Percentiles rank a stretch among this genome's conserved stretches.
These are phyloP conservation scores for Bimastos eiseni DNA, from an alignment of 2,888 invertebrate genomes.

Conservation along the genomic window DNA sequence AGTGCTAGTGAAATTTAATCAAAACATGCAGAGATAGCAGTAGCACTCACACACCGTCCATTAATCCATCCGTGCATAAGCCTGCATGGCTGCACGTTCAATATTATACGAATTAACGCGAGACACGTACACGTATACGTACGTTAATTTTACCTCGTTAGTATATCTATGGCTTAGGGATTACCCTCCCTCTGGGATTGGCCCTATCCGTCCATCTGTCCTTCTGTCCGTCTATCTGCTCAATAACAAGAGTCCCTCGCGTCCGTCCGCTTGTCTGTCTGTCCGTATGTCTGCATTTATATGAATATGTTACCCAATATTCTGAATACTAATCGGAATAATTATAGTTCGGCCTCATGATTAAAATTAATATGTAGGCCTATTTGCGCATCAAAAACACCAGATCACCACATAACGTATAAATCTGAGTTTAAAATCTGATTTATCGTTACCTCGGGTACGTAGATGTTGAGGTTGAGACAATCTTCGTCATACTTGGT, in stretches of 20 bases:
- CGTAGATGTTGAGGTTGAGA: constrained; percentile 39
- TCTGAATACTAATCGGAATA: not conserved
- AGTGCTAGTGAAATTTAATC: not conserved
- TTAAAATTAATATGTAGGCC: not conserved
- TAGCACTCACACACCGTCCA: not conserved
- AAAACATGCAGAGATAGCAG: too few species aligned
- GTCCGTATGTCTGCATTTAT: not conserved
- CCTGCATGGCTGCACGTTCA: too few species aligned
- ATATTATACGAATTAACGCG: too few species aligned
- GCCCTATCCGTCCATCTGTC: not conserved
- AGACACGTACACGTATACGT: too few species aligned
- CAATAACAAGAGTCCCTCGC: too few species aligned
- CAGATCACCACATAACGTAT: not conserved
- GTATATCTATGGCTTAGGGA: not conserved
- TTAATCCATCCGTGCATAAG: not conserved
- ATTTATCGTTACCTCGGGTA: constrained; percentile 32
- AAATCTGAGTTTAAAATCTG: not conserved
- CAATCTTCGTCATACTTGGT: constrained; percentile 39
- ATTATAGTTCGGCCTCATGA: not conserved
- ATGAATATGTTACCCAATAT: not conserved
- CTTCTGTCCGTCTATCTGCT: not conserved
- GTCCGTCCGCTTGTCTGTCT: not conserved
- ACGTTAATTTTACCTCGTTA: not conserved
- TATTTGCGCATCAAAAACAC: not conserved
- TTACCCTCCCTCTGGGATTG: not conserved